Evolutionary conservation across 2,113 vertebrate genomes (phyloP), one percentile per base, ranked within the genome.

Genomic region (Dicentrarchus labrax): DNA sequence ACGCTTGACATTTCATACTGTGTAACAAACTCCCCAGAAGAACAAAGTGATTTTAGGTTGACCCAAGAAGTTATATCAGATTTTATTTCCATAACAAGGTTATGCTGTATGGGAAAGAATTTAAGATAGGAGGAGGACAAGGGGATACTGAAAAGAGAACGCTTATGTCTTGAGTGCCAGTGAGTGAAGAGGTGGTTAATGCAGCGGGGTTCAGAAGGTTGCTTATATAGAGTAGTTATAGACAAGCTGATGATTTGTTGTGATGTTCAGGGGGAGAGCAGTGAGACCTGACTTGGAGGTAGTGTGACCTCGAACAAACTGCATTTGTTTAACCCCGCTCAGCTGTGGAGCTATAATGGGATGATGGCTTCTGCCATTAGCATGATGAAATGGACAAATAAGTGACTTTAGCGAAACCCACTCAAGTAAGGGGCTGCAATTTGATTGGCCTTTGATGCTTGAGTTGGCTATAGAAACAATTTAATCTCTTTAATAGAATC

Each of bases 301-400:
- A 89, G 80, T 70, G 67, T 72, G 82, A 92, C 88, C 94, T 96
- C 78, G 86, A 86, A 92, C 90, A 94, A 93, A 94, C 88, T 74
- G 41, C 90, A 84, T 94, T 95, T 96, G 89, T 95, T 88, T 87
- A 91, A 88, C 90, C 91, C 82, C 89, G 83, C 94, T 94, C 82
- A 92, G 93, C 92, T 87, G 92, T 89, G 90, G 74, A 36, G 16
- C 91, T 86, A 75, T 94, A 92, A 90, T 83, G 79, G 85, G 86
- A 90, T 95, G 93, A 93, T 96, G 90, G 94, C 84, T 87, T 66
- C 88, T 86, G 91, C 95, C 93, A 95, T 93, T 92, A 94, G 82
- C 87, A 92, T 96, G 95, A 96, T 96, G 95, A 96, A 96, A 96
- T 95, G 88, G 92, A 88, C 95, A 94, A 93, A 95, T 96, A 93